phyloP scores from a whole-genome alignment of 2,888 invertebrate species.

The Drosophila formosana region DNA sequence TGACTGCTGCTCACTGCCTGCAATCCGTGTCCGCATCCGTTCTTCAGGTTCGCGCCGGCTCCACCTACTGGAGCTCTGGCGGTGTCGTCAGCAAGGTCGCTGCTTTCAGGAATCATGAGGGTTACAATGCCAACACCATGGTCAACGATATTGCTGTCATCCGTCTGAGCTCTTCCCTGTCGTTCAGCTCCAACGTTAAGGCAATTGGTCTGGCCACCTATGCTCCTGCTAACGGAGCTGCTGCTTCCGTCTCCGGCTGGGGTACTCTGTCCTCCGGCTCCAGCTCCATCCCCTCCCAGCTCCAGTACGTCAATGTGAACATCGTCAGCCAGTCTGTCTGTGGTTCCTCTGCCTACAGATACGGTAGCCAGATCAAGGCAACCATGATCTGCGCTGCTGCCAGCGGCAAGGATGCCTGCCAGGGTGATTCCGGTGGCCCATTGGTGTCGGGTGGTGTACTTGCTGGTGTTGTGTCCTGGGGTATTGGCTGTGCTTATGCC shows the following conservation, averaged over 20 bases:
- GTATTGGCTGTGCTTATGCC: constrained; percentile 67
- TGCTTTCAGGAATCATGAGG: constrained; percentile 63
- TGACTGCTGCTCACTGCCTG: constrained; percentile 88
- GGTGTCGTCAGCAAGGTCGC: constrained; percentile 59
- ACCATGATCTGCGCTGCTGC: constrained; percentile 45
- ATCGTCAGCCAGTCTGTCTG: constrained; percentile 85
- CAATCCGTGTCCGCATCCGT: constrained; percentile 62
- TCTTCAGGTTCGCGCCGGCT: constrained; percentile 86
- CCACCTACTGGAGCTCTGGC: constrained; percentile 83
- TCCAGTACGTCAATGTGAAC: constrained; percentile 84
- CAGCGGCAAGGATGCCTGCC: constrained; percentile 45
- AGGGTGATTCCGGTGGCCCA: constrained; percentile 55
- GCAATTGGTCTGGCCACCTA: constrained; percentile 83
- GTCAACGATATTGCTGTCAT: constrained; percentile 87
- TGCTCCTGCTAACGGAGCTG: constrained; percentile 56
- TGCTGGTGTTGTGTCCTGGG: constrained; percentile 67
- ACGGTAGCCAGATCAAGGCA: constrained; percentile 43
- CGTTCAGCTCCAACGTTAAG: constrained; percentile 82
- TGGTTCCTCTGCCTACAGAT: constrained; percentile 81
- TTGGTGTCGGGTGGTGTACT: constrained; percentile 28
- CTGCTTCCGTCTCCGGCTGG: constrained; percentile 67
- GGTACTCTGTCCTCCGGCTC: constrained; percentile 65
- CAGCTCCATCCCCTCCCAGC: constrained; percentile 76
- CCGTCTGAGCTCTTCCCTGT: constrained; percentile 85
- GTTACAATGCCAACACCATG: constrained; percentile 85